Conservation (phyloP, 1,140 invertebrate genomes). For the Geopemphigus sp. region DNA sequence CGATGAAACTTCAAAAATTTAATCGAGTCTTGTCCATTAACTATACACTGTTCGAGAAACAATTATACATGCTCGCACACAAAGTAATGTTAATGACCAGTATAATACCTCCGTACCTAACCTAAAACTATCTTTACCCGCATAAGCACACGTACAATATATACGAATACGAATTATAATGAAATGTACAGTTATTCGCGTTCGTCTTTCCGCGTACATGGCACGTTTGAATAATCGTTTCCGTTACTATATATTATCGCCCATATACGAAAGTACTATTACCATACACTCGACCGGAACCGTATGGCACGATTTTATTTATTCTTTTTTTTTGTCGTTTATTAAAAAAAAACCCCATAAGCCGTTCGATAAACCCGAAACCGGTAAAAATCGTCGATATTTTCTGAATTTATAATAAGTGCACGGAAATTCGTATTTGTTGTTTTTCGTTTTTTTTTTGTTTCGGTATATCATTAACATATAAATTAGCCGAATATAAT, state of each 20-base stretch:
- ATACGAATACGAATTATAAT: background rate
- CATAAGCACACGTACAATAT: background rate
- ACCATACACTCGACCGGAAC: conserved; percentile 10
- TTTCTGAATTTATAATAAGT: background rate
- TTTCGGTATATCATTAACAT: background rate
- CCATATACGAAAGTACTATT: no score
- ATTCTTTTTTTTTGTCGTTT: background rate
- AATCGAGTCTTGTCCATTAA: background rate
- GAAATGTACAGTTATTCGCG: conserved; percentile 24
- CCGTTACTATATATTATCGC: background rate
- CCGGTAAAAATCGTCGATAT: conserved; percentile 8
- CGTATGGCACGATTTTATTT: background rate
- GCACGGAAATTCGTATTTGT: background rate
- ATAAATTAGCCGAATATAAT: background rate
- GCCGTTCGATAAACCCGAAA: background rate
- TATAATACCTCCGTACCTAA: background rate
- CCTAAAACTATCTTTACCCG: background rate
- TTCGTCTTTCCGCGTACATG: conserved; percentile 2
- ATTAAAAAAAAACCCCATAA: background rate
- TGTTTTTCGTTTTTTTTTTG: background rate
- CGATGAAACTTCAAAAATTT: no score
- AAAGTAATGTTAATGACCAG: background rate
- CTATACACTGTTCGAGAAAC: background rate
- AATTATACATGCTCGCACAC: background rate
- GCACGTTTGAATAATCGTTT: conserved; percentile 18